These are phyloP conservation scores for Akabosia matsudoensis DNA, from an alignment of 1,140 invertebrate genomes.

Conservation along the genomic window DNA sequence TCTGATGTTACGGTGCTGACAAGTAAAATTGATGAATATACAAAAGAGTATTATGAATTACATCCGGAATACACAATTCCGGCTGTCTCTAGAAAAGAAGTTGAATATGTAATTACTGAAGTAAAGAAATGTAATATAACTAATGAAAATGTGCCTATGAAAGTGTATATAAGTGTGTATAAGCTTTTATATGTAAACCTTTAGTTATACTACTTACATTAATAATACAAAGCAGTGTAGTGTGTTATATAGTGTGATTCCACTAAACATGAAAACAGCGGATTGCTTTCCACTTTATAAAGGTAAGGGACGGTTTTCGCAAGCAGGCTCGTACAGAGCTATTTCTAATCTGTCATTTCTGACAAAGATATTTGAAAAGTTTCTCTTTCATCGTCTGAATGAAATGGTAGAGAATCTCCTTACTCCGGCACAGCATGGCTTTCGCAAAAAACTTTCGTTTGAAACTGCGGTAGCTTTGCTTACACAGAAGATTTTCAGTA, in stretches of 20 bases:
- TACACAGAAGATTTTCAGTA: not conserved
- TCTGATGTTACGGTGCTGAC: not conserved
- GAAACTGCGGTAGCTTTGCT: not conserved
- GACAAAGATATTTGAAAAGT: not conserved
- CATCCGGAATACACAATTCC: not conserved
- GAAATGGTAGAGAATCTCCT: not conserved
- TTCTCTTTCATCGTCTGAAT: not conserved
- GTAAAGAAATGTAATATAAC: not conserved
- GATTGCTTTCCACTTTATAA: conserved; percentile 4
- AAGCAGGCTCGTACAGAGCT: not conserved
- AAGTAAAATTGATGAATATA: not conserved
- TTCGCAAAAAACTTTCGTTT: not conserved
- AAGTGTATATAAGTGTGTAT: not conserved
- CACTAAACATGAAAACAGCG: not conserved
- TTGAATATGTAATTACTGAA: not conserved
- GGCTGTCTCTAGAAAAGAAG: not conserved
- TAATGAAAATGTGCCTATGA: not conserved
- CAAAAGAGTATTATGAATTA: not conserved
- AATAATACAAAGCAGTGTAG: not conserved
- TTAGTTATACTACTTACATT: not conserved
- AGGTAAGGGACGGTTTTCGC: not conserved
- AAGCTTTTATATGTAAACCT: not conserved
- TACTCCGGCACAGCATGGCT: not conserved
- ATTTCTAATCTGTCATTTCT: not conserved
- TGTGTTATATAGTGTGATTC: too few relatives aligned